Percentiles rank a stretch among this genome's conserved stretches.
phyloP scores from a whole-genome alignment of 2,797 vertebrate genomes.

The Muscicapa comitata region DNA sequence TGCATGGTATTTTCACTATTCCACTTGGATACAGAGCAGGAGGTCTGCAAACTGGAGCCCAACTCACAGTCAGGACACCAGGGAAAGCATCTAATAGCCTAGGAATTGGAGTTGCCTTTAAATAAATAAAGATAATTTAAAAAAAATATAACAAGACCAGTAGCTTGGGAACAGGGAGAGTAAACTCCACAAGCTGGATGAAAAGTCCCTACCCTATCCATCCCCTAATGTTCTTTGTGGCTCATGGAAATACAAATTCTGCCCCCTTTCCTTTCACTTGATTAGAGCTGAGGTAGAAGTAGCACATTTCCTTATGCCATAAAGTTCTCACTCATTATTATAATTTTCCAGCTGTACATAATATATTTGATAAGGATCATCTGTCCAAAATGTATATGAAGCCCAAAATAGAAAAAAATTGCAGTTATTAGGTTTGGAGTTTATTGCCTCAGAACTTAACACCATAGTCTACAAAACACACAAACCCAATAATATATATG shows the following conservation, averaged over 20 bases:
- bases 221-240: accelerated
- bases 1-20: background rate
- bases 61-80: background rate
- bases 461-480: background rate
- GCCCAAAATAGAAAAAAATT: background rate
- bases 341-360: background rate
- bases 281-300: background rate
- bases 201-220: background rate
- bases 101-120: background rate
- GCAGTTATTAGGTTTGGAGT: background rate
- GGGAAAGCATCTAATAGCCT: background rate
- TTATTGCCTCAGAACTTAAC: background rate
- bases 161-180: background rate
- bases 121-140: background rate
- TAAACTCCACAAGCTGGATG: background rate
- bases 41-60: background rate
- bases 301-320: background rate
- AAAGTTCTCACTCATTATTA: background rate
- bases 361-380: background rate
- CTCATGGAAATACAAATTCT: background rate
- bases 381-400: background rate
- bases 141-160: background rate
- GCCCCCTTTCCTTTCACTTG: background rate
- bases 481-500: background rate
- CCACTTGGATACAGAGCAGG: background rate